Base-by-base conservation (phyloP, 2,113 vertebrate genomes). In the Miniopterus natalensis region DNA sequence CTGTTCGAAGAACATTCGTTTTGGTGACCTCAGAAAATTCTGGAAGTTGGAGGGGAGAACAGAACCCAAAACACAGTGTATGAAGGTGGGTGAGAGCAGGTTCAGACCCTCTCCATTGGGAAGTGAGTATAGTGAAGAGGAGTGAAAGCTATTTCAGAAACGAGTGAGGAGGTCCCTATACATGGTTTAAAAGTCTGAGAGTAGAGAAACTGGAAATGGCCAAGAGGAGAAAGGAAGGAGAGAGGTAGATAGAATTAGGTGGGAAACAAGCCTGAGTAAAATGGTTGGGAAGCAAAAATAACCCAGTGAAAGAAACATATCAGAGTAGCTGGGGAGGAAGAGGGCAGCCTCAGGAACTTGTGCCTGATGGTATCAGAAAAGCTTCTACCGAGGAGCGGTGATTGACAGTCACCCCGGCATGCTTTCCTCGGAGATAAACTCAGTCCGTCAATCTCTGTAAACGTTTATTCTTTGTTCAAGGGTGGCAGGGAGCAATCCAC, bases 31-130 rank as follows among this genome's bases (percentile, higher is more conserved):
- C 40, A 80, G 66, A 80, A 83, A 88, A 85, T 17, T 36, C 55
- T 8, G 13, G 17, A 36, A 84, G 80, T 47, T 84, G 53, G 18
- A 47, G 20, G 55, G 40, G 49, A 47, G 36, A 51, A 66, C 27
- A 45, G 84, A 95, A 77, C 29, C 23, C 29, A 53, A 96, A 96
- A 95, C 83, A 57, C 84, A 63, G n/a, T n/a, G 57, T 59, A 73
- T 53, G 11, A 84, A 83, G 63, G 21, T 91, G 45, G 27, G 29
- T 6, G 13, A 70, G 10, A 57, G 61, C 9, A 70, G 75, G 55
- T 49, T 57, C 73, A 77, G 51, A 80, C 31, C 90, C 66, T 78
- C 11, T 78, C 11, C 57, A 31, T 51, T 17, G 80, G 42, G 23
- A 83, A 45, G 8, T 49, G 77, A 51, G 53, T 55, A 80, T 42